Evolutionary conservation across 1,140 invertebrate species (phyloP), one percentile per base, ranked within the genome.

Genomic region (Cherax destructor): DNA sequence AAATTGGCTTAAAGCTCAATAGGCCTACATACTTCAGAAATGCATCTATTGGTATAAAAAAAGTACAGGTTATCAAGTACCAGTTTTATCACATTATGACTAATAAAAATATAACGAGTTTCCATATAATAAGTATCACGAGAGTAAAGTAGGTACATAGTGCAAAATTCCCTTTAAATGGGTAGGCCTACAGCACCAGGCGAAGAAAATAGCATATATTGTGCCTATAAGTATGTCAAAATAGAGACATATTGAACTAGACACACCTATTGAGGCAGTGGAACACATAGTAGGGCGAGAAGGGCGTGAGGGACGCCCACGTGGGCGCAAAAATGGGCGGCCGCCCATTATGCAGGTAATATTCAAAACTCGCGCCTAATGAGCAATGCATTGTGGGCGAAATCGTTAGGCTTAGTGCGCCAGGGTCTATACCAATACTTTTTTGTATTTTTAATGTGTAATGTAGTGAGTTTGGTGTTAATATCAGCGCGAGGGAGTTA

Each of bases 371-470:
- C 24, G 84, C 84, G 84, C 76, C 50, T 41, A 16, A 16, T 77
- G 24, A 78, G 50, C 76, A 52, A 83, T 89, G 87, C 87, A 89
- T 89, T 89, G 87, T 89, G 87, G 87, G 87, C 24, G 18, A 47
- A 30, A 49, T 83, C 49, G 87, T 89, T 89, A 89, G 87, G 87
- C 87, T 89, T 89, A 89, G 83, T 52, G 56, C 87, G 50, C 79
- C 9, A 49, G 7, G 87, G 79, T n/a, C 52, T 83, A 72, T 65
- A 18, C 47, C 59, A 59, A n/a, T 49, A 50, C 24, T 83, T 83
- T 74, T 89, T 89, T 83, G 87, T 72, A 5, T 72, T 89, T 76
- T 89, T 89, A 61, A 89, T 89, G 87, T 83, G 78, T 89, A 83
- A 81, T 52, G 41, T 83, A 83, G 41, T 49, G 65, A 24, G 41